Base-by-base conservation (phyloP, 23 tunicate species). In the Diplosoma virens region DNA sequence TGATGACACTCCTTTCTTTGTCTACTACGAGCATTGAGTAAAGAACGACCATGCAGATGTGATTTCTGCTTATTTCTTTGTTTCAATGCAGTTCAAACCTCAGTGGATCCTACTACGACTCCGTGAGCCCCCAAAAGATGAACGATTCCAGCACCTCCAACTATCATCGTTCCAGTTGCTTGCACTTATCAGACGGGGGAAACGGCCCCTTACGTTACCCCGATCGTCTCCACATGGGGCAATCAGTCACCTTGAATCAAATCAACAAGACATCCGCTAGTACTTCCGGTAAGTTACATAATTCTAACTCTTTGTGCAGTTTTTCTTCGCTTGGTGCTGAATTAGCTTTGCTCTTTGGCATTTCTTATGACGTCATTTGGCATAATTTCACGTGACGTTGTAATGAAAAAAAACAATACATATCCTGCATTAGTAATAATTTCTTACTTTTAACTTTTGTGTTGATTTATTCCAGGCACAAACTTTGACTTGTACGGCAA, bases 221-320 rank as follows among this genome's bases (percentile, higher is more conserved):
- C 32, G 59, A 67, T 25, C 37, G 83, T 37, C 83, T 37, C n/a
- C 87, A 54, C 25, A 47, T 29, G 16, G 33, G 74, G 59, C 77
- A 83, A 41, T 60, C 88, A 32, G 83, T 82, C n/a, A 90, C 97
- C 5, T 48, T 90, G 23, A 90, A 90, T 75, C 90, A 90, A 75
- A 82, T 90, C 34, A 90, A 90, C 82, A 90, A 83, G 65, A 78
- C 89, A 3, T 58, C 83, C 2, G 82, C 85, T 30, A 84, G 86
- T 67, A 79, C 82, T 30, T 82, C 96, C 34, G 84, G 96, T 89
- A 22, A 17, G 61, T 63, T 63, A 35, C 35, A 4, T n/a, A 56
- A 56, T 56, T 7, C 50, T 14, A 41, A 7, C 50, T 41, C 14
- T 41, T 9, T 41, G 50, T 14, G 50, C 50, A 41, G 11, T 9